These are phyloP conservation scores for Hipparchia semele DNA, from an alignment of 2,888 invertebrate genomes.

Conservation along the genomic window DNA sequence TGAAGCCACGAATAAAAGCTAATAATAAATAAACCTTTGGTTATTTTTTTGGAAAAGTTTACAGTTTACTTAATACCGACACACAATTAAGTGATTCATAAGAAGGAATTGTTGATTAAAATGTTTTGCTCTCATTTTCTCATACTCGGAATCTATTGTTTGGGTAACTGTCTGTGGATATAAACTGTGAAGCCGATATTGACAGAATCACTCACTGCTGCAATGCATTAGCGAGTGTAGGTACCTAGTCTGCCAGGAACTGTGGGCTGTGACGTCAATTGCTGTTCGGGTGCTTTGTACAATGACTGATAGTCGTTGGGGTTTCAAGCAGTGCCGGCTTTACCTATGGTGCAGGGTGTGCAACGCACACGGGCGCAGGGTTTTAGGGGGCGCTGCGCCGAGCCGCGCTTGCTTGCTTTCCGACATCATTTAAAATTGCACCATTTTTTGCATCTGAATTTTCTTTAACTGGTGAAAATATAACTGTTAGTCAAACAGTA, in stretches of 20 bases:
- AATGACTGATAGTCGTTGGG: no score
- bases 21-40: no score
- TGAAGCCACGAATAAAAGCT: no score
- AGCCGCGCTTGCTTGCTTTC: no score
- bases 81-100: background rate
- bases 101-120: background rate
- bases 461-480: no score
- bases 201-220: constrained; percentile 35
- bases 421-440: no score
- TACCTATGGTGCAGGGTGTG: no score
- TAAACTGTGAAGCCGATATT: constrained; percentile 29
- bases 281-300: background rate
- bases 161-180: constrained; percentile 26
- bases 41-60: background rate
- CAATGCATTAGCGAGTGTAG: constrained; percentile 31
- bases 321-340: no score
- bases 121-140: constrained; percentile 18
- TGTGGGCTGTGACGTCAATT: constrained; percentile 29
- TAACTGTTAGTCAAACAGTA: no score
- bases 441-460: no score
- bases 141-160: constrained; percentile 17
- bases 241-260: constrained; percentile 1
- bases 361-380: no score
- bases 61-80: constrained; percentile 3
- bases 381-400: no score